Evolutionary conservation across 2,797 vertebrate species (phyloP), one percentile per base, ranked within the genome.

Genomic region (Furcifer pardalis): DNA sequence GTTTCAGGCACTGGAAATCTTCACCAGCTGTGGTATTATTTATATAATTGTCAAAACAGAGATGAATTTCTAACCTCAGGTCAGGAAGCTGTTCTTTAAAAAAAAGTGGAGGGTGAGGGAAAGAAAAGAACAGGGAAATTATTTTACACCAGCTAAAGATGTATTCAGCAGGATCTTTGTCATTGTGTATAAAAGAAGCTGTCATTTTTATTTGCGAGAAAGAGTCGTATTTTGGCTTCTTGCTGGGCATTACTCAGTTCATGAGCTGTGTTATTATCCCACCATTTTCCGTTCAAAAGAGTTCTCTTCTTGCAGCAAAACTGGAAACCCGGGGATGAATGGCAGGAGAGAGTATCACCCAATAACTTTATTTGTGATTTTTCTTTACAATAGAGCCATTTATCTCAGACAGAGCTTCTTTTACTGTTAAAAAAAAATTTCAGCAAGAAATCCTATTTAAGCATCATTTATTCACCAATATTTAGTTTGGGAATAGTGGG

Each of bases 231-330:
- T 21, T 79, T 76, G 77, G 84, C 85, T 93, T 42, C 82, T 91
- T 77, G 65, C 83, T 81, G 59, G 89, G 90, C 77, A 87, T 82
- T 77, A 89, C 82, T 68, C 81, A 40, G 42, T 27, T 85, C 77
- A 63, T 79, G 71, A 84, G 66, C 85, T 91, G 77, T 88, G 92
- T 94, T 92, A 92, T 91, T 89, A 86, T 91, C 90, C 90, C 78
- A 85, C 91, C 92, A 94, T 92, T 89, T 91, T 95, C 88, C 13
- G 91, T 87, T 79, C 86, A 91, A n/a, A 90, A 93, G 35, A 46
- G 84, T 76, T 86, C 40, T 93, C 90, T 94, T 92, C 93, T 94
- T 94, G 71, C 84, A 52, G 92, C 93, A 93, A 56, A 94, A 94
- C 92, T 77, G 87, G 66, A 88, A 91, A 91, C 95, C 93, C 94